Percentiles rank a stretch among this genome's conserved stretches.
phyloP scores from a whole-genome alignment of 1,140 invertebrate species.

The Chymomyza costata region DNA sequence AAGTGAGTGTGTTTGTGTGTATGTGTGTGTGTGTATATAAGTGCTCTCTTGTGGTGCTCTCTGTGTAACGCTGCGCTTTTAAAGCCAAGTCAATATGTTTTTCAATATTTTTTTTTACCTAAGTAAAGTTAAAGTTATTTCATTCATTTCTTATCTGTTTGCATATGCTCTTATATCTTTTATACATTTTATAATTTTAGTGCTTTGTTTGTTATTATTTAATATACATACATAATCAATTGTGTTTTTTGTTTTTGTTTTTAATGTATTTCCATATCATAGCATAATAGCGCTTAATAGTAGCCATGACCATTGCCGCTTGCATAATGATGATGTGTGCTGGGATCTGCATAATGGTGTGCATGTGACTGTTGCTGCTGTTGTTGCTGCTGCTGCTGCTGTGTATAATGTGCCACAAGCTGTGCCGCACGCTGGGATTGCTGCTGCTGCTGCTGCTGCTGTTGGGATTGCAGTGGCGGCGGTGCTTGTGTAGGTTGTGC shows the following conservation, averaged over 20 bases:
- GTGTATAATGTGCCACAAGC: conserved; percentile 30
- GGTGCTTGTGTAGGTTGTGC: conserved; percentile 26
- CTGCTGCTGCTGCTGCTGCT: conserved; percentile 22
- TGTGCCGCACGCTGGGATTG: conserved; percentile 21
- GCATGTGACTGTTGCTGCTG: conserved; percentile 1
- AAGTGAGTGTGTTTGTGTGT: neutral
- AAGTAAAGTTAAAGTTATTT: no score
- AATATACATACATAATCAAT: conserved; percentile 13
- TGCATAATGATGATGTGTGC: conserved; percentile 29
- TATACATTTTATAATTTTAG: conserved; percentile 9
- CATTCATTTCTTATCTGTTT: conserved; percentile 1
- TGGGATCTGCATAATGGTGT: conserved; percentile 18
- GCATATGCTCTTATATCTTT: conserved; percentile 5
- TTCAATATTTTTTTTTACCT: neutral
- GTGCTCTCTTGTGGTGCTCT: no score
- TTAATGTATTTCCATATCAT: conserved; percentile 4
- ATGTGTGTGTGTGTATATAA: neutral
- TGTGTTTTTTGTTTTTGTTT: conserved; percentile 2
- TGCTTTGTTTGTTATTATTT: conserved; percentile 4
- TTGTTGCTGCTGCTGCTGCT: conserved; percentile 23
- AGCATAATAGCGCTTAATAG: conserved; percentile 14
- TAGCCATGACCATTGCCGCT: conserved; percentile 26
- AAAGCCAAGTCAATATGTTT: no score
- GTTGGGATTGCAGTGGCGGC: conserved; percentile 8
- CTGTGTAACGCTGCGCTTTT: no score